Evolutionary conservation across 2,113 vertebrate species (phyloP), one percentile per base, ranked within the genome.

Genomic region (Puntigrus tetrazona): DNA sequence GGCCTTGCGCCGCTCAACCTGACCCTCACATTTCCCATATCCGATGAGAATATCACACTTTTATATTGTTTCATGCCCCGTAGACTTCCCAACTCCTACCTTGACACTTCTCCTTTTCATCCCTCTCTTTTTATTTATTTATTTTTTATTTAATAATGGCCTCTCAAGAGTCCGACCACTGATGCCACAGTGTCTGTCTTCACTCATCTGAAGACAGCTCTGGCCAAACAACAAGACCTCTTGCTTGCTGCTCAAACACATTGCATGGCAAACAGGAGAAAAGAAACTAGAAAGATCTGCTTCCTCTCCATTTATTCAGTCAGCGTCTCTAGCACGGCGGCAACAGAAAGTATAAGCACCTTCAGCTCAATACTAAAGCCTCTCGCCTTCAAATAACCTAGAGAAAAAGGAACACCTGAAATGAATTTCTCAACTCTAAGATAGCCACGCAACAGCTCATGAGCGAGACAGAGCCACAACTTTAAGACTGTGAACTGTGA

Each of bases 21-120:
- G 57, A 65, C 78, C 27, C 67, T 31, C 25, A 0, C n/a, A 29
- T 43, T 18, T 57, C 69, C 38, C 38, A 45, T 73, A 27, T n/a
- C n/a, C 18, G 25, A 18, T 45, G 9, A 31, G 41, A 67, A 67
- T 47, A 67, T 47, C 25, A 47, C 25, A 80, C 41, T 67, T 63
- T 80, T 67, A n/a, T 80, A 80, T 80, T 65, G 59, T 80, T 47
- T 47, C 78, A 67, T 78, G n/a, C n/a, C 55, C 76, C 34, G 43
- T 78, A 78, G 55, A 78, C 55, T 78, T 78, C 77, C 43, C 36
- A 41, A 47, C 25, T 63, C 27, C 25, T 34, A 31, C 38, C 25
- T 9, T 29, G 27, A 80, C 78, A 34, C 27, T 47, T 67, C 27
- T 67, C 59, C 61, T 67, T 65, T 67, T 80, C 41, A 80, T 67